These are phyloP conservation scores for Siniperca knerii DNA, from an alignment of 2,113 vertebrate species.

Conservation along the genomic window DNA sequence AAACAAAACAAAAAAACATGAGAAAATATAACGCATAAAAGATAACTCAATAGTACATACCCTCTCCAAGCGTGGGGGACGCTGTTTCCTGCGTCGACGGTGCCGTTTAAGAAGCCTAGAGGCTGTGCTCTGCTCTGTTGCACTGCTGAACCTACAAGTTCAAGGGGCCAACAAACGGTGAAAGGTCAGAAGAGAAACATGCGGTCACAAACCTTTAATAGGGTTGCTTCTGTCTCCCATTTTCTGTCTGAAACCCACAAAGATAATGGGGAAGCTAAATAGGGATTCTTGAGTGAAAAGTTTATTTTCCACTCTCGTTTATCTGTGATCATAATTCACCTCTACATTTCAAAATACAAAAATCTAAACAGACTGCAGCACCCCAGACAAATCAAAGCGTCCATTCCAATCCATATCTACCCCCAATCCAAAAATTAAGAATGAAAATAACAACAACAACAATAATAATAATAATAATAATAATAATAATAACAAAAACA, in stretches of 20 bases:
- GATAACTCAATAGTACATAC: constrained; percentile 62
- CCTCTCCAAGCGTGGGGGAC: constrained; percentile 90
- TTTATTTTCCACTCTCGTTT: background rate
- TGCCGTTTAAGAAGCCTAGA: constrained; percentile 91
- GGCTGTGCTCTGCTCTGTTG: constrained; percentile 91
- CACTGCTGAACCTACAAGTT: constrained; percentile 89
- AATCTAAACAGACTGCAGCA: background rate
- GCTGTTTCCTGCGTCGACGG: constrained; percentile 91
- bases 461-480: background rate
- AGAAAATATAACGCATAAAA: background rate
- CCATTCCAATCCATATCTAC: background rate
- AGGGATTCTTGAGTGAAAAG: background rate
- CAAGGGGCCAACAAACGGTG: constrained; percentile 10
- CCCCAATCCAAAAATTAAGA: background rate
- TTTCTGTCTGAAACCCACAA: background rate
- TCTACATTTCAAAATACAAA: background rate
- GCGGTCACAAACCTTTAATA: background rate
- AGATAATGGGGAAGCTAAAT: background rate
- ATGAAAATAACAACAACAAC: background rate
- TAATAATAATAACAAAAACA: too few relatives aligned
- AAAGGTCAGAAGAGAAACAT: constrained; percentile 19
- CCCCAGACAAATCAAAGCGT: background rate
- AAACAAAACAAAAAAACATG: background rate
- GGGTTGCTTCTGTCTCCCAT: background rate
- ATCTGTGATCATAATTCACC: too few relatives aligned